Base-by-base conservation (phyloP, 2,888 invertebrate species). In the Aleiodes testaceus region DNA sequence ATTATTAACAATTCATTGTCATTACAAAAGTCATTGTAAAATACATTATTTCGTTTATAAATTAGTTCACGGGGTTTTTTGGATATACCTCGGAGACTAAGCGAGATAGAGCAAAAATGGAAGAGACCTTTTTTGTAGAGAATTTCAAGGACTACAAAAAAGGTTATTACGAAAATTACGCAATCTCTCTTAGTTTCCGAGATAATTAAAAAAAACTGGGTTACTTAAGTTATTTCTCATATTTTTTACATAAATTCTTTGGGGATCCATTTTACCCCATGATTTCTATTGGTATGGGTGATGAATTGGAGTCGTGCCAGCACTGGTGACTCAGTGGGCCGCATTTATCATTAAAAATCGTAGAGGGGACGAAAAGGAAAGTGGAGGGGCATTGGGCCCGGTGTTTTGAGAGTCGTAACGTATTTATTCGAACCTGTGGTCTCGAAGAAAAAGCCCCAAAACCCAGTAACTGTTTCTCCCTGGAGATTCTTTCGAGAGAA, bases 371-470 rank as follows among this genome's bases (percentile, higher is more conserved):
- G 53, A 53, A 55, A 59, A 12, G 63, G 45, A 61, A 66, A 65
- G 55, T 47, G 12, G 66, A 59, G 26, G 71, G 70, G 53, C 80
- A 80, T 59, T 42, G 82, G 82, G 84, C 84, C 85, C 83, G 83
- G 81, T 85, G 86, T 82, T 85, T 84, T 81, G 82, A 18, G 26
- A n/a, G 59, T 84, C 82, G 79, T 83, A 86, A 87, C 86, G 86
- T 86, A 87, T 84, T 85, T 86, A 86, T 87, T 85, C 81, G 85
- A 86, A 69, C 84, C 84, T 82, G 81, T 80, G 80, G 14, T 7
- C 53, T 18, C 9, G 6, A 36, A 36, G 36, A 36, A 36, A 36
- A 36, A 36, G 36, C 36, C 36, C 36, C 22, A 22, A 22, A 3
- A 22, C 4, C 3, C 36, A 36, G 36, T 36, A 36, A 36, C 36